Percentiles rank a stretch among this genome's conserved stretches.
phyloP scores from a whole-genome alignment of 2,113 vertebrate genomes.

The Semicossyphus pulcher region DNA sequence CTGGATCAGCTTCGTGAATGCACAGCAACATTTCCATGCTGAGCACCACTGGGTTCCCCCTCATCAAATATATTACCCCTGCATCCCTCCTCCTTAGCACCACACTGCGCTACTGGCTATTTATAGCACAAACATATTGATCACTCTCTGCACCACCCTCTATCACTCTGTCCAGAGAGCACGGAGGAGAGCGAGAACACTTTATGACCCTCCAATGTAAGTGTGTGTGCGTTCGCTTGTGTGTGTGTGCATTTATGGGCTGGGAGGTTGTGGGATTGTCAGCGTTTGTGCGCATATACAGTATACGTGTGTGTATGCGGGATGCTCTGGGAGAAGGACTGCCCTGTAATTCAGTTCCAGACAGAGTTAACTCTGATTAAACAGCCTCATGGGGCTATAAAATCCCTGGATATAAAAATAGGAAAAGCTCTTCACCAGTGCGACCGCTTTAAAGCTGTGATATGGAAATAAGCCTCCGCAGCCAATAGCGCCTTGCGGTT shows the following conservation, averaged over 20 bases:
- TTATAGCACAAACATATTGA: constrained; percentile 86
- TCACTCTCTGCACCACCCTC: constrained; percentile 78
- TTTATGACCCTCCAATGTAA: constrained; percentile 47
- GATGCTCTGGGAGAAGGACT: constrained; percentile 22
- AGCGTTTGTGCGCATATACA: constrained; percentile 10
- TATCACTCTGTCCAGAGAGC: constrained; percentile 70
- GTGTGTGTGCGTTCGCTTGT: neutral
- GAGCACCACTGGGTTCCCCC: constrained; percentile 62
- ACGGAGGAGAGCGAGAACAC: constrained; percentile 9
- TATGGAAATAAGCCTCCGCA: constrained; percentile 41
- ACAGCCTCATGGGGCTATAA: constrained; percentile 67
- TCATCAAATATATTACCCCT: constrained; percentile 82
- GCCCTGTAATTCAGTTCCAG: constrained; percentile 66
- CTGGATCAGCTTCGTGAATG: constrained; percentile 54
- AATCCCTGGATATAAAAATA: constrained; percentile 67
- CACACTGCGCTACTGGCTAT: constrained; percentile 77
- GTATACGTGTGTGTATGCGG: constrained; percentile 23
- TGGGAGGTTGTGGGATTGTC: neutral
- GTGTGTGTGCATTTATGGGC: neutral
- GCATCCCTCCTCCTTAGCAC: constrained; percentile 75
- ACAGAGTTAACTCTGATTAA: constrained; percentile 77
- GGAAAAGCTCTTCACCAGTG: constrained; percentile 37
- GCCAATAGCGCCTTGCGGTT: constrained; percentile 6
- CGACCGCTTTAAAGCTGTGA: constrained; percentile 14
- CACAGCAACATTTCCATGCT: constrained; percentile 65